phyloP scores from a whole-genome alignment of 2,797 vertebrate species.

The Benthosema pterotum region DNA sequence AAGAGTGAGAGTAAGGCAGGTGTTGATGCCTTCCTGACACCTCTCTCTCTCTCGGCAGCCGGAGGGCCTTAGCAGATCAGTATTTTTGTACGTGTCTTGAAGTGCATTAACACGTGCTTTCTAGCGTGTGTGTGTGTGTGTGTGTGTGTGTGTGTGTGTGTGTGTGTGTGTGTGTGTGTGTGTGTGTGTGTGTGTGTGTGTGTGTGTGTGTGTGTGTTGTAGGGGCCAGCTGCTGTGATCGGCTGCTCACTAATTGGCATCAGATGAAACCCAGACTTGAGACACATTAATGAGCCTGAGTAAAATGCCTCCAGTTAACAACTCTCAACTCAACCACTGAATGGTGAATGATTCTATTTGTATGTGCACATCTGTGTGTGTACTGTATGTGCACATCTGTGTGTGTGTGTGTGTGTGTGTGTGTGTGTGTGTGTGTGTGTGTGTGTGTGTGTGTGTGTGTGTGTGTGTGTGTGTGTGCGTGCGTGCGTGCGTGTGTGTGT shows the following conservation, averaged over 20 bases:
- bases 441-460: not conserved
- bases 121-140: slow-evolving; percentile 8
- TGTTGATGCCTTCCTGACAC: slow-evolving; percentile 25
- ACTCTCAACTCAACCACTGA: not conserved
- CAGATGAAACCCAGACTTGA: slow-evolving; percentile 27
- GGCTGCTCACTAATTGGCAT: slow-evolving; percentile 45
- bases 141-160: not conserved
- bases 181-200: slow-evolving; percentile 3
- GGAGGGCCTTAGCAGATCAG: slow-evolving; percentile 21
- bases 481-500: not conserved
- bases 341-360: not conserved
- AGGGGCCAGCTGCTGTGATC: slow-evolving; percentile 47
- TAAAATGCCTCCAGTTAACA: slow-evolving; percentile 26
- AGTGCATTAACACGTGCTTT: slow-evolving; percentile 13
- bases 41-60: slow-evolving; percentile 23
- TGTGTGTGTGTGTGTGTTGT: not conserved
- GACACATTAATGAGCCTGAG: slow-evolving; percentile 58
- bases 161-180: slow-evolving; percentile 14
- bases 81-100: slow-evolving; percentile 21
- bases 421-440: not conserved
- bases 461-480: not conserved
- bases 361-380: not conserved
- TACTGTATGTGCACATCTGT: not conserved
- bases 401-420: no score
- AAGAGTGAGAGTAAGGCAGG: slow-evolving; percentile 3